These are phyloP conservation scores for Puffinus mauretanicus DNA, from an alignment of 2,113 vertebrate genomes.

Conservation along the genomic window DNA sequence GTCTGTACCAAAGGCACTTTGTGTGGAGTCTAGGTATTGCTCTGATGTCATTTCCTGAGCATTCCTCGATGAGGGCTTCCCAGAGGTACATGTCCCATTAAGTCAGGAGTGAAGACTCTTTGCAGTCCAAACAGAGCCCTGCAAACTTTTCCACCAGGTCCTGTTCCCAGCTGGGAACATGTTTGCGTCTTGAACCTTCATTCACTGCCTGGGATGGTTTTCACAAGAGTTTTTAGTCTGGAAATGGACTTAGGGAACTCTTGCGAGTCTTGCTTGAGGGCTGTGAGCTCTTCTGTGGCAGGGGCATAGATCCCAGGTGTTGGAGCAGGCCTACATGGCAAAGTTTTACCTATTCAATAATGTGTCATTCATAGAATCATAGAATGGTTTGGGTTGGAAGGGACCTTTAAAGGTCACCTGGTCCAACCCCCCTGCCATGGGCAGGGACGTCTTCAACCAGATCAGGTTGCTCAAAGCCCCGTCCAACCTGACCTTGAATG, in stretches of 20 bases:
- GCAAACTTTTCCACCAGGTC: background rate
- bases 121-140: background rate
- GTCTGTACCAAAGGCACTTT: slow-evolving; percentile 29
- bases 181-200: background rate
- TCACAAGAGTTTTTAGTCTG: background rate
- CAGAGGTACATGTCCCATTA: background rate
- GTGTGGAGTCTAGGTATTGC: slow-evolving; percentile 6
- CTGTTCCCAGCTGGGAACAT: background rate
- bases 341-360: background rate
- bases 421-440: background rate
- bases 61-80: background rate
- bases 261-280: background rate
- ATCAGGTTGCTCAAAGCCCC: background rate
- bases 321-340: background rate
- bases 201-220: background rate
- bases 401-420: background rate
- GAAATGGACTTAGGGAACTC: background rate
- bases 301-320: background rate
- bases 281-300: background rate
- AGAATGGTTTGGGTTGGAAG: background rate
- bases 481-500: background rate
- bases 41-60: slow-evolving; percentile 63
- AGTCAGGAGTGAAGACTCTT: background rate
- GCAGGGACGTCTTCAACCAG: background rate
- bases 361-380: background rate